These are phyloP conservation scores for Peromyscus leucopus DNA, from an alignment of 2,113 vertebrate species.

Conservation along the genomic window DNA sequence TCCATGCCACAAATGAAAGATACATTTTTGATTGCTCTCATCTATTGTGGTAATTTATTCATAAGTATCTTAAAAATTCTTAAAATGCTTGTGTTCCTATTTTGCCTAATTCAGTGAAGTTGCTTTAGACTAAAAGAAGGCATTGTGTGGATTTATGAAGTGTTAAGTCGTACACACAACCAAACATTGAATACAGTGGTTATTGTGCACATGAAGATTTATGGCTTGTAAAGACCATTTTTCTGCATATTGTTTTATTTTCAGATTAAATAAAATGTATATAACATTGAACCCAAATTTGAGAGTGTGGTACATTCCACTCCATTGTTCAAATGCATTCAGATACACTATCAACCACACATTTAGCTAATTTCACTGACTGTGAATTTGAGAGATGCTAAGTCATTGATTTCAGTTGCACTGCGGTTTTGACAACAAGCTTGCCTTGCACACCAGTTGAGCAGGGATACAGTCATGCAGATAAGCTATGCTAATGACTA, in stretches of 20 bases:
- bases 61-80: slow-evolving; percentile 57
- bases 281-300: slow-evolving; percentile 76
- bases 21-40: background rate
- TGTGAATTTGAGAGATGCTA: slow-evolving; percentile 70
- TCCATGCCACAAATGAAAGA: background rate
- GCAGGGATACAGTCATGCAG: slow-evolving; percentile 51
- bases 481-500: slow-evolving; percentile 41
- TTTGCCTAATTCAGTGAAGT: slow-evolving; percentile 54
- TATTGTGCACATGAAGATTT: slow-evolving; percentile 82
- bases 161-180: slow-evolving; percentile 75
- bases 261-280: slow-evolving; percentile 68
- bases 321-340: background rate
- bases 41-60: slow-evolving; percentile 53
- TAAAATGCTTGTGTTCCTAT: slow-evolving; percentile 66
- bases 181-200: slow-evolving; percentile 74
- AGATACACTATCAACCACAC: slow-evolving; percentile 24
- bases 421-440: slow-evolving; percentile 67
- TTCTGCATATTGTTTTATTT: slow-evolving; percentile 73
- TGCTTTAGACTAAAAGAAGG: slow-evolving; percentile 75
- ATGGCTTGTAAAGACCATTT: slow-evolving; percentile 76
- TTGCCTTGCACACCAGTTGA: slow-evolving; percentile 57
- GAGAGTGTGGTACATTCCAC: slow-evolving; percentile 63
- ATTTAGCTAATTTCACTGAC: slow-evolving; percentile 71
- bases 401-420: slow-evolving; percentile 62
- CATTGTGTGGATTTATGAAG: slow-evolving; percentile 77